These are phyloP conservation scores for Chironomus tepperi DNA, from an alignment of 1,140 invertebrate genomes.

Conservation along the genomic window DNA sequence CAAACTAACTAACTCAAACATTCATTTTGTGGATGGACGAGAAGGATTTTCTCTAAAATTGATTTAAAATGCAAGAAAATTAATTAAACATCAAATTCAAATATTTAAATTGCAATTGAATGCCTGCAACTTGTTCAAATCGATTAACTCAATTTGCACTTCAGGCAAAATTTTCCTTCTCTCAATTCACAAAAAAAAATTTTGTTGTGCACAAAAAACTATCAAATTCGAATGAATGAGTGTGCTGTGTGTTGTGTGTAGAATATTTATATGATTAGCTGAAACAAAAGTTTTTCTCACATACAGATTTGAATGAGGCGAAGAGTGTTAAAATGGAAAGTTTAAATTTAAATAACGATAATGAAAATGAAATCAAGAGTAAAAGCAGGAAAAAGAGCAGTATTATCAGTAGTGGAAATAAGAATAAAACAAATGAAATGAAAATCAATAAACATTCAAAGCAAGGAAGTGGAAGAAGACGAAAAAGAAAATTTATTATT, in stretches of 20 bases:
- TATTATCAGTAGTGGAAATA: not conserved
- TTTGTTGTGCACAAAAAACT: not conserved
- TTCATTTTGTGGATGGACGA: no score
- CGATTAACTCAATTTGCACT: no score
- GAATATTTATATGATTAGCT: not conserved
- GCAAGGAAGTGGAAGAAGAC: not conserved
- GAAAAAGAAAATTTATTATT: not conserved
- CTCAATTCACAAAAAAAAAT: no score
- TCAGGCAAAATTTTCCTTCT: no score
- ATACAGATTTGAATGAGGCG: not conserved
- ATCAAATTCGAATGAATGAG: not conserved
- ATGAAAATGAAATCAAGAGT: not conserved
- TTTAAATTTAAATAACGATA: not conserved
- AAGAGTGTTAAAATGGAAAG: not conserved
- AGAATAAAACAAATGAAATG: not conserved
- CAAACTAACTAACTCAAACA: not conserved
- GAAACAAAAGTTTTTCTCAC: not conserved
- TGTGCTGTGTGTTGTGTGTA: not conserved
- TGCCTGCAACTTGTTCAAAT: no score
- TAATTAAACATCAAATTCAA: not conserved
- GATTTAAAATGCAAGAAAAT: not conserved
- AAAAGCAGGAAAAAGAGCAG: not conserved
- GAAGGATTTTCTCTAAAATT: not conserved
- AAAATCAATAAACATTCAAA: slow-evolving; percentile 16
- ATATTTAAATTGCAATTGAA: not conserved